Conservation (phyloP, 2,113 vertebrate species). For the Phaethon lepturus region DNA sequence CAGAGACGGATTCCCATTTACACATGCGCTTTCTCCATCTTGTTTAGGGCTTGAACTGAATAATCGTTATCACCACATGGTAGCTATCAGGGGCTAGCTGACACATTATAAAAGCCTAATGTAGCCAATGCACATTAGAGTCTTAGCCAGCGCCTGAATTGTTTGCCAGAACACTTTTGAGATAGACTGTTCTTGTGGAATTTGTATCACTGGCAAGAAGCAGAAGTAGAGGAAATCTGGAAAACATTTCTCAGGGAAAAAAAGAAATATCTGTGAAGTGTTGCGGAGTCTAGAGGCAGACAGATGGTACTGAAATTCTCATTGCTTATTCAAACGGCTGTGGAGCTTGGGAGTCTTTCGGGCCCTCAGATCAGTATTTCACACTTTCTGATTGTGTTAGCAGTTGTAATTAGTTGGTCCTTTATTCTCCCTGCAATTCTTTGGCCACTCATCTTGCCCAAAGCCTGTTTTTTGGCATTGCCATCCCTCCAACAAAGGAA, state of each 20-base stretch:
- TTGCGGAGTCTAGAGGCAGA: neutral
- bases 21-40: neutral
- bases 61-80: slow-evolving; percentile 48
- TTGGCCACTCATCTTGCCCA: neutral
- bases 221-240: slow-evolving; percentile 49
- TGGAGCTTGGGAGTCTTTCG: neutral
- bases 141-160: slow-evolving; percentile 28
- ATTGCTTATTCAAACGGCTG: neutral
- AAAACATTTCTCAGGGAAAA: slow-evolving; percentile 25
- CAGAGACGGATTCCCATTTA: neutral
- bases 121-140: neutral
- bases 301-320: neutral
- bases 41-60: neutral
- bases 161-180: slow-evolving; percentile 57
- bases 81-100: slow-evolving; percentile 39
- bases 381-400: neutral
- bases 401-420: fast-evolving
- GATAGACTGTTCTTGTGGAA: slow-evolving; percentile 21
- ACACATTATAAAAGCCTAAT: slow-evolving; percentile 46
- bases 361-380: neutral
- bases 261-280: neutral
- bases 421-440: neutral
- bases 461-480: neutral
- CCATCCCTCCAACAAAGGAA: neutral
- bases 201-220: slow-evolving; percentile 40